phyloP scores from a whole-genome alignment of 2,797 vertebrate species.

The Mormyrops attenuatus region DNA sequence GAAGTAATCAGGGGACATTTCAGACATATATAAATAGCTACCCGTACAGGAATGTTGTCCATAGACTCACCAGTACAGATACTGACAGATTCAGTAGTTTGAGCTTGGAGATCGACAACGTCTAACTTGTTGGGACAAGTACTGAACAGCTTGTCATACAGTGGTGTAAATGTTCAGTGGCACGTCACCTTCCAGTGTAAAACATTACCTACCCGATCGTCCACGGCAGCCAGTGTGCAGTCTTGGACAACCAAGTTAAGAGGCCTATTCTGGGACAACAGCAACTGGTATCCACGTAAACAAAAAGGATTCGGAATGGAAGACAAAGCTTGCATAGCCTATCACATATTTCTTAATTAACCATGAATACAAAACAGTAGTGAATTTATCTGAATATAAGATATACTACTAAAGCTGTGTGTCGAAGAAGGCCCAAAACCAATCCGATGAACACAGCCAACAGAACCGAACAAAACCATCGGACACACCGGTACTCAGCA shows the following conservation, averaged over 20 bases:
- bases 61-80: background rate
- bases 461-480: background rate
- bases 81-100: conserved; percentile 22
- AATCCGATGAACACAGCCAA: background rate
- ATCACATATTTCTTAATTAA: background rate
- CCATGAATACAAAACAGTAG: conserved; percentile 17
- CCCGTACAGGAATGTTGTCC: background rate
- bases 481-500: background rate
- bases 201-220: background rate
- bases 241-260: background rate
- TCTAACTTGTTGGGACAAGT: conserved; percentile 37
- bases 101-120: background rate
- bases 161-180: conserved; percentile 38
- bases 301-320: conserved; percentile 8
- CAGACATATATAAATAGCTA: background rate
- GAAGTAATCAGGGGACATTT: background rate
- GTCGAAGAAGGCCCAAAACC: background rate
- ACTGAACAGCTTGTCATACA: conserved; percentile 9
- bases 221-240: background rate
- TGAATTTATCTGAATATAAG: background rate
- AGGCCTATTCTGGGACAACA: conserved; percentile 17
- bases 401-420: background rate
- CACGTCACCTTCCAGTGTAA: background rate
- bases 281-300: conserved; percentile 15
- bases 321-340: background rate